Evolutionary conservation across 2,113 vertebrate species (phyloP), one percentile per base, ranked within the genome.

Genomic region (Centrocercus urophasianus): DNA sequence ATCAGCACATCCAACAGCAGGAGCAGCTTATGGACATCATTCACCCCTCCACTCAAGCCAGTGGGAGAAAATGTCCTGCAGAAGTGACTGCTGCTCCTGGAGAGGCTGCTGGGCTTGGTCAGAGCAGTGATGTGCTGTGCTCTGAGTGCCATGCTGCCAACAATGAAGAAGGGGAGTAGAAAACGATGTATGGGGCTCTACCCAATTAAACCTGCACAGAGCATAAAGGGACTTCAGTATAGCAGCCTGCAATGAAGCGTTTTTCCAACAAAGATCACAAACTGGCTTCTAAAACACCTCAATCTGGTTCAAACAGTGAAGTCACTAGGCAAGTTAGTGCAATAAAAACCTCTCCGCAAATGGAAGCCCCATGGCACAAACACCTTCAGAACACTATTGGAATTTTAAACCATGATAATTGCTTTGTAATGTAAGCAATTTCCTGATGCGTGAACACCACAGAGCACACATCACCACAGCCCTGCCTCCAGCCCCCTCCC

Each of bases 381-480:
- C 1, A 4, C 47, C 45, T 92, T 81, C 76, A 59, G 79, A 94
- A 89, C 17, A 21, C 56, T 90, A 57, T 15, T 85, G 86, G 87
- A 94, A 91, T 93, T 91, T 96, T 77, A 95, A 92, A 78, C 56
- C 36, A 30, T 42, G 59, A 72, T 96, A 96, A 96, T 92, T 92
- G 86, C 79, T 86, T 88, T 78, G 40, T 90, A 90, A 86, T 66
- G 86, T 96, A 94, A 96, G 84, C 84, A 93, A 63, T 42, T 94
- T 94, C 89, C 67, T 86, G n/a, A 45, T 1, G 42, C 22, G 3
- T 72, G 95, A 95, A 43, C 28, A 16, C 25, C 4, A 5, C 43
- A 74, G 90, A 71, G 54, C 64, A 70, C 61, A 57, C 80, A 65
- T 70, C 76, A 48, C 77, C 8, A 3, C 12, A 15, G 69, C 63